These are phyloP conservation scores for Apamea anceps DNA, from an alignment of 2,888 invertebrate species.

Conservation along the genomic window DNA sequence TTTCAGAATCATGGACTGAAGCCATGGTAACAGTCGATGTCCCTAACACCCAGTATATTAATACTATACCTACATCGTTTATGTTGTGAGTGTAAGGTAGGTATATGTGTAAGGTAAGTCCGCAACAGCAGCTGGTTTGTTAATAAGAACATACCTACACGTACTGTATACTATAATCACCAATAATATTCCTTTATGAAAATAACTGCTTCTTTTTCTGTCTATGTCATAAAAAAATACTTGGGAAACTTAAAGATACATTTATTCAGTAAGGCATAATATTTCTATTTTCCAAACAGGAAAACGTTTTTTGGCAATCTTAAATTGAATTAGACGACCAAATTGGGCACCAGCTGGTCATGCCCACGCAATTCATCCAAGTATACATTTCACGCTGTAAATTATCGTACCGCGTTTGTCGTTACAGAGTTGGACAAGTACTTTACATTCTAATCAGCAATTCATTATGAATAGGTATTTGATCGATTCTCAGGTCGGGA, in stretches of 20 bases:
- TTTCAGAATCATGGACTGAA: too few species aligned
- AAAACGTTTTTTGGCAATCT: slow-evolving; percentile 19
- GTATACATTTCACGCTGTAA: slow-evolving; percentile 41
- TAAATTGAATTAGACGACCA: slow-evolving; percentile 35
- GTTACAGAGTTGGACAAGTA: slow-evolving; percentile 23
- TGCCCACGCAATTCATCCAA: slow-evolving; percentile 48
- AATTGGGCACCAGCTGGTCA: slow-evolving; percentile 41
- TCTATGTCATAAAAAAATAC: neutral
- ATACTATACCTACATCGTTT: neutral
- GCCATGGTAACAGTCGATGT: too few species aligned
- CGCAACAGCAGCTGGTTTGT: neutral
- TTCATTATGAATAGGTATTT: slow-evolving; percentile 9
- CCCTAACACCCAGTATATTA: neutral
- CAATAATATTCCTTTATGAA: neutral
- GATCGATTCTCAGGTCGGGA: neutral
- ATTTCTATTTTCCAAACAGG: slow-evolving; percentile 4
- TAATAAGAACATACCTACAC: neutral
- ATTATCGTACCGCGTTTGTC: slow-evolving; percentile 24
- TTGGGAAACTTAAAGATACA: neutral
- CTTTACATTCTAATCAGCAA: slow-evolving; percentile 24
- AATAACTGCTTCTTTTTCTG: neutral
- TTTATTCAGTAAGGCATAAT: neutral
- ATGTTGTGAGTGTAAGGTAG: neutral
- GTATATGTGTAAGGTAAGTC: neutral
- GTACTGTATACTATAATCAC: neutral